phyloP scores from a whole-genome alignment of 2,113 vertebrate species.

The Sciurus niger region DNA sequence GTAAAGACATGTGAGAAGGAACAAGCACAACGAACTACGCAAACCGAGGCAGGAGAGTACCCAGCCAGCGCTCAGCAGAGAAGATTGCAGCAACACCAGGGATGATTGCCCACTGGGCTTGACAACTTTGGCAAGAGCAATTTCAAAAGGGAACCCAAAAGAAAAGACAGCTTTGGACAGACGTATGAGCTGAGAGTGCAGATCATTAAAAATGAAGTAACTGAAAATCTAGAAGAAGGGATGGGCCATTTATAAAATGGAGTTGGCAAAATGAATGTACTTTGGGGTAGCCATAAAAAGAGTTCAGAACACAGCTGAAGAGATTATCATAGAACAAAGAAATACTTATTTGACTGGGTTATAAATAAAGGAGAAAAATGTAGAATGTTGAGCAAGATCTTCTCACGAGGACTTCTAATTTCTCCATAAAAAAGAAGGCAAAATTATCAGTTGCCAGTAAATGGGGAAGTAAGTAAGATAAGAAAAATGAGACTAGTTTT shows the following conservation, averaged over 20 bases:
- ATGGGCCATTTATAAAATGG: neutral
- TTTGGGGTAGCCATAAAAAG: neutral
- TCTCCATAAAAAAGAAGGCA: neutral
- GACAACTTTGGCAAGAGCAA: neutral
- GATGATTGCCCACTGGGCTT: neutral
- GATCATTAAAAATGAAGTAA: neutral
- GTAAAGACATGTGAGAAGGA: neutral
- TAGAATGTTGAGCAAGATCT: neutral
- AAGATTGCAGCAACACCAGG: neutral
- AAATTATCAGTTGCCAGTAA: neutral
- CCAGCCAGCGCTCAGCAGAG: neutral
- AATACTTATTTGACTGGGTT: neutral
- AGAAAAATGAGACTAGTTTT: neutral
- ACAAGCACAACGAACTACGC: neutral
- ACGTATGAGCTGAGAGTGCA: neutral
- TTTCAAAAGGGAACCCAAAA: neutral
- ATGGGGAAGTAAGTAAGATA: neutral
- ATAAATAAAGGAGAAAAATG: neutral
- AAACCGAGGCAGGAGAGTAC: neutral
- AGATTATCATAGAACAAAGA: neutral
- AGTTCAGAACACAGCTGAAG: neutral
- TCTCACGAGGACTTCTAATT: neutral
- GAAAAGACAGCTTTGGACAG: neutral
- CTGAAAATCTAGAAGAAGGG: neutral
- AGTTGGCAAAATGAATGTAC: neutral